Base-by-base conservation (phyloP, 1,140 invertebrate species). In the Aphis craccivora region DNA sequence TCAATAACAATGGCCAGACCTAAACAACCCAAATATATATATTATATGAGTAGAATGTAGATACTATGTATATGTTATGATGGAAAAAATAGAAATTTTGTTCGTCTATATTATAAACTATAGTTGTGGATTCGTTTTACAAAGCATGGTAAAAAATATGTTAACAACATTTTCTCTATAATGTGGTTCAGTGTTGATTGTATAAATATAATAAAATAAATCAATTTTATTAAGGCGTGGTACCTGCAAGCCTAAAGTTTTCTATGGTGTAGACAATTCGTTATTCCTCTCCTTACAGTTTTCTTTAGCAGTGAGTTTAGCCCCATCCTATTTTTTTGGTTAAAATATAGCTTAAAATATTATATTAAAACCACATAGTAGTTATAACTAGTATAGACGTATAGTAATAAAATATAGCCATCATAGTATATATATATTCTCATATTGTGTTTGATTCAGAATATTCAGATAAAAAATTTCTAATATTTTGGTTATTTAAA, bases 1-100 rank as follows among this genome's bases (percentile, higher is more conserved):
- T 95, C 25, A 95, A 94, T 22, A 97, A 95, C 43, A 96, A 95
- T 3, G 96, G 96, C 96, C 96, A 97, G 7, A 97, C 96, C 96
- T 97, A 93, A 35, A 86, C 25, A 45, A n/a, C n/a, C 60, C 60
- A 76, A 76, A 1, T 76, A n/a, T 14, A n/a, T n/a, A n/a, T n/a
- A n/a, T n/a, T n/a, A 18, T 76, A 76, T 76, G n/a, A 22, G 30
- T n/a, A 30, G 25, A 14, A 14, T 9, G 22, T 2, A 14, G 3
- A 14, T n/a, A 67, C 3, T 67, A 67, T 67, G n/a, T 18, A 23
- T 60, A 11, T 30, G 55, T 60, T 30, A 60, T 9, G 25, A 9
- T 30, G 55, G 30, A 30, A 30, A 30, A 60, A 60, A 60, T 60
- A 60, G 1, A n/a, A n/a, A 6, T 76, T n/a, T n/a, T n/a, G 30